Base-by-base conservation (phyloP, 2,888 invertebrate species). In the Megamerina dolium region DNA sequence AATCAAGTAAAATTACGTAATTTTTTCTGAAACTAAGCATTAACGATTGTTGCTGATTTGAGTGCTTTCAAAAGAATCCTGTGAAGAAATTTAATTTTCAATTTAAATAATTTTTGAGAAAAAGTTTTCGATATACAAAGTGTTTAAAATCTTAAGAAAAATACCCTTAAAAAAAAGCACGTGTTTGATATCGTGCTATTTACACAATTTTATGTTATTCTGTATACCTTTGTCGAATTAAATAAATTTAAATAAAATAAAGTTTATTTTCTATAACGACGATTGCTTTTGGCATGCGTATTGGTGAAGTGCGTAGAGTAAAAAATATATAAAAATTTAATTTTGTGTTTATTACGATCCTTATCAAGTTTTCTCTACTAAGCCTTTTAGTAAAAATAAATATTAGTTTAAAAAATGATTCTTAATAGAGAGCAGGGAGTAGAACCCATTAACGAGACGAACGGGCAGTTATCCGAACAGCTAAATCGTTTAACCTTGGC, bases 311-410 rank as follows among this genome's bases (percentile, higher is more conserved):
- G 26, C 26, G 26, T 17, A 33, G 17, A 16, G 33, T 33, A 20
- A 33, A 26, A n/a, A 26, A 26, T 3, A 26, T 26, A 26, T 26
- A 26, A 26, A 26, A 26, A 26, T 26, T 26, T 26, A 26, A 26
- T 12, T 12, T 26, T 26, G n/a, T n/a, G n/a, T n/a, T n/a, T n/a
- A 20, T 36, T 36, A 14, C 10, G 29, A 12, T 33, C 33, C 29
- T 38, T 34, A 43, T 32, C 5, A 43, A 43, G 27, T 43, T 43
- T 43, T 43, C n/a, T 38, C 34, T 43, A 34, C 38, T 33, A 38
- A 43, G n/a, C n/a, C n/a, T n/a, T n/a, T n/a, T n/a, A n/a, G n/a
- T n/a, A n/a, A n/a, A n/a, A n/a, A n/a, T n/a, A n/a, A n/a, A n/a
- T 38, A 29, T 38, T 19, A 43, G 16, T 33, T 20, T 26, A 13